Conservation (phyloP, 1,140 invertebrate genomes). For the Cyphomyrmex costatus region DNA sequence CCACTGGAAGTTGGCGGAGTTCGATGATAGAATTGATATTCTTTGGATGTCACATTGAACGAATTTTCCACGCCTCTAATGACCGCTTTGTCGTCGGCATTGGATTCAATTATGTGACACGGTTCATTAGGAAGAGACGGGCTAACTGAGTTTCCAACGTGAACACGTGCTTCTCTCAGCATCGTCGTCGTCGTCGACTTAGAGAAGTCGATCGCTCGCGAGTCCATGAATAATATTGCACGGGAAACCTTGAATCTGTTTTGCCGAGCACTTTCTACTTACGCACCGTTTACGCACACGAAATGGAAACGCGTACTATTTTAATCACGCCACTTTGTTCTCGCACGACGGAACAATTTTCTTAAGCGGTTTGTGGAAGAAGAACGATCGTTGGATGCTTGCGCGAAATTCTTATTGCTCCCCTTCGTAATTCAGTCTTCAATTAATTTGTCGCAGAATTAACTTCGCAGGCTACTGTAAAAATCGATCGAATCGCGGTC, state of each 20-base stretch:
- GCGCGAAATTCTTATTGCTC: constrained; percentile 1
- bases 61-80: constrained; percentile 37
- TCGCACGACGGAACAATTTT: constrained; percentile 6
- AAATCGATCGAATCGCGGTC: constrained; percentile 34
- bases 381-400: neutral
- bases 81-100: constrained; percentile 46
- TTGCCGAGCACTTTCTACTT: constrained; percentile 50
- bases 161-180: constrained; percentile 57
- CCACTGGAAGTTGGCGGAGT: neutral
- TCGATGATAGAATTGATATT: constrained; percentile 16
- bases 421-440: neutral
- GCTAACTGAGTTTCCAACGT: constrained; percentile 67
- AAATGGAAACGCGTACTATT: constrained; percentile 39
- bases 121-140: constrained; percentile 65
- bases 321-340: constrained; percentile 23
- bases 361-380: neutral
- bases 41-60: constrained; percentile 1
- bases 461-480: constrained; percentile 12
- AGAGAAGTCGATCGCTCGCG: constrained; percentile 42
- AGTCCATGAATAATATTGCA: constrained; percentile 50
- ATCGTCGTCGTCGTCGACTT: constrained; percentile 20
- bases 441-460: neutral
- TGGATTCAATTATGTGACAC: constrained; percentile 63
- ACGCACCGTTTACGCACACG: constrained; percentile 28
- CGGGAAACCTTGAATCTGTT: constrained; percentile 51